A percentile compares a stretch with the other conserved stretches of the same genome.
Evolutionary conservation across 1,140 invertebrate species (phyloP).

Genomic region (Carposina sasakii): DNA sequence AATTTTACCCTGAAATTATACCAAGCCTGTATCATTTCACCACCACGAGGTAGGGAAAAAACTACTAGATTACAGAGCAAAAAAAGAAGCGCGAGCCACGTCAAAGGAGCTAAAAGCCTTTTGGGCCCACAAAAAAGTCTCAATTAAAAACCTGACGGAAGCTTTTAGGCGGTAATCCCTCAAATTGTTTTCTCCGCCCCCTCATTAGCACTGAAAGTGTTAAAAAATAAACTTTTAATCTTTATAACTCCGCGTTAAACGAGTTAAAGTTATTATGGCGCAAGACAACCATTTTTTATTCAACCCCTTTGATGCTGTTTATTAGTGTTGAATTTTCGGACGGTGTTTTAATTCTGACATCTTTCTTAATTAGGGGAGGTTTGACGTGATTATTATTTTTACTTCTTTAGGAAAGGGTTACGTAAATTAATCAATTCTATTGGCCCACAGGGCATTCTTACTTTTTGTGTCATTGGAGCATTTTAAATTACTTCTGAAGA

Average conservation of each 20-base stretch:
- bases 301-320: slow-evolving; percentile 58
- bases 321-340: slow-evolving; percentile 43
- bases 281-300: slow-evolving; percentile 59
- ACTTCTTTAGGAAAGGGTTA: too few relatives aligned
- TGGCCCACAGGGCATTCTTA: too few relatives aligned
- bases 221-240: slow-evolving; percentile 73
- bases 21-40: too few relatives aligned
- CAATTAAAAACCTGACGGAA: slow-evolving; percentile 71
- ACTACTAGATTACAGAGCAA: too few relatives aligned
- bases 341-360: slow-evolving; percentile 43
- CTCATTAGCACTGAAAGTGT: slow-evolving; percentile 71
- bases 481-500: too few relatives aligned
- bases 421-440: too few relatives aligned
- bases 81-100: slow-evolving; percentile 46
- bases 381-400: too few relatives aligned
- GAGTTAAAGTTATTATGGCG: slow-evolving; percentile 69
- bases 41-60: too few relatives aligned
- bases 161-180: slow-evolving; percentile 72
- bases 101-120: slow-evolving; percentile 66
- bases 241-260: slow-evolving; percentile 70
- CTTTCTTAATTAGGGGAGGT: slow-evolving; percentile 30
- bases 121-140: slow-evolving; percentile 66
- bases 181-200: slow-evolving; percentile 71
- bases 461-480: too few relatives aligned
- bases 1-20: too few relatives aligned